phyloP scores from a whole-genome alignment of 2,113 vertebrate genomes.

The Nesogale talazaci region DNA sequence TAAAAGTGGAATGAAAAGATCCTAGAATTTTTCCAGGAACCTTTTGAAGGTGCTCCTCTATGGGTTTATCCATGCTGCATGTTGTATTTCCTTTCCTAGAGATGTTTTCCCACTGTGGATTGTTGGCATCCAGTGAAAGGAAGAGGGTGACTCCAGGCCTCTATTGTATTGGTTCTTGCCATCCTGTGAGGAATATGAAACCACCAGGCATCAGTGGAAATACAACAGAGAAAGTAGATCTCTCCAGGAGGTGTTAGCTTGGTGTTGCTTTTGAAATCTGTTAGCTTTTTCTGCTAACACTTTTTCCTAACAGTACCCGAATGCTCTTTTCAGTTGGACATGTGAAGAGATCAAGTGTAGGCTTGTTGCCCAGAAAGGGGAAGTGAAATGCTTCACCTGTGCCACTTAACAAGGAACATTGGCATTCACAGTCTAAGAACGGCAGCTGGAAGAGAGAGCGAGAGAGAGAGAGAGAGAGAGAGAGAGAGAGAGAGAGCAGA shows the following conservation, averaged over 20 bases:
- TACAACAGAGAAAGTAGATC: neutral
- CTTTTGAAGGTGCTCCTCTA: too few relatives aligned
- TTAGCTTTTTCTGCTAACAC: neutral
- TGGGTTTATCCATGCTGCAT: neutral
- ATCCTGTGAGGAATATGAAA: neutral
- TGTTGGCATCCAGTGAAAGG: neutral
- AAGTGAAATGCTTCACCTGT: neutral
- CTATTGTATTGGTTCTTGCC: neutral
- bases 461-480: too few relatives aligned
- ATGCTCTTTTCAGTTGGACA: neutral
- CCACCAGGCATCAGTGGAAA: neutral
- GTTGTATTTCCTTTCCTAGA: constrained; percentile 1
- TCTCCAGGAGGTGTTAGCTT: neutral
- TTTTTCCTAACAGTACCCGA: neutral
- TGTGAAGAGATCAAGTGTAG: neutral
- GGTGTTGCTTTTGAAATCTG: neutral
- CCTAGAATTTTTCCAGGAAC: too few relatives aligned
- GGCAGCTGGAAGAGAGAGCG: neutral
- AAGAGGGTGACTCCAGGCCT: neutral
- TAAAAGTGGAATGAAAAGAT: too few relatives aligned
- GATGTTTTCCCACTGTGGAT: neutral
- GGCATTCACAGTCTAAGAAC: neutral
- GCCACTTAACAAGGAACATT: neutral
- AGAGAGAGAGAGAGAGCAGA: neutral
- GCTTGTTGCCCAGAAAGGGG: neutral